A percentile compares a stretch with the other conserved stretches of the same genome.
Conservation (phyloP, 2,113 vertebrate genomes). For the Erythrolamprus reginae region DNA sequence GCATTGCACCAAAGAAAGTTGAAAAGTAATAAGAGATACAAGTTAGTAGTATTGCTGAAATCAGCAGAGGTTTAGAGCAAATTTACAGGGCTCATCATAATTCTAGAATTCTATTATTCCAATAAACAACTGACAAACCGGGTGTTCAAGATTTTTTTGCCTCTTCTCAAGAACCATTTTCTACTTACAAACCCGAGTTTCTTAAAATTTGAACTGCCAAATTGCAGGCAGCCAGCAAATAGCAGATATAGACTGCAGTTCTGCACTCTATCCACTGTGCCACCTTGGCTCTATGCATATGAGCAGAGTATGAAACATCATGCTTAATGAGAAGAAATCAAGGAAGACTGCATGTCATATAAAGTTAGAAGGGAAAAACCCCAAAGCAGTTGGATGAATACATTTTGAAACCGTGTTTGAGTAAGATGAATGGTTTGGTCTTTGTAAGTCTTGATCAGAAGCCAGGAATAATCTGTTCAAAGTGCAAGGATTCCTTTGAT, state of each 20-base stretch:
- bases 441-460: slow-evolving; percentile 67
- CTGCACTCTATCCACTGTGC: too few relatives aligned
- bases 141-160: too few relatives aligned
- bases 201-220: too few relatives aligned
- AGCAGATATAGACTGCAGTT: too few relatives aligned
- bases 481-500: slow-evolving; percentile 71
- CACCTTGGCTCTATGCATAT: too few relatives aligned
- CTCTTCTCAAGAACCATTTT: too few relatives aligned
- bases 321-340: slow-evolving; percentile 70
- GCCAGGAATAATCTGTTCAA: slow-evolving; percentile 78
- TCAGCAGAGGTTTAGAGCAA: not conserved
- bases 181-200: too few relatives aligned
- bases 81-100: not conserved
- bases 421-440: slow-evolving; percentile 73
- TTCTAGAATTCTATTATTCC: not conserved
- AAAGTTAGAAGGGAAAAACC: slow-evolving; percentile 66
- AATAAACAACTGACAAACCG: not conserved
- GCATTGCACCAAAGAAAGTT: not conserved
- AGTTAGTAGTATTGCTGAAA: not conserved
- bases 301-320: slow-evolving; percentile 67
- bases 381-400: slow-evolving; percentile 61
- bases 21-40: not conserved
- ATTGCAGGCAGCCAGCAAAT: too few relatives aligned
- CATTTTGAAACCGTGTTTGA: slow-evolving; percentile 70
- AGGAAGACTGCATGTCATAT: slow-evolving; percentile 73